Base-by-base conservation (phyloP, 2,113 vertebrate species). In the Desmodus rotundus region DNA sequence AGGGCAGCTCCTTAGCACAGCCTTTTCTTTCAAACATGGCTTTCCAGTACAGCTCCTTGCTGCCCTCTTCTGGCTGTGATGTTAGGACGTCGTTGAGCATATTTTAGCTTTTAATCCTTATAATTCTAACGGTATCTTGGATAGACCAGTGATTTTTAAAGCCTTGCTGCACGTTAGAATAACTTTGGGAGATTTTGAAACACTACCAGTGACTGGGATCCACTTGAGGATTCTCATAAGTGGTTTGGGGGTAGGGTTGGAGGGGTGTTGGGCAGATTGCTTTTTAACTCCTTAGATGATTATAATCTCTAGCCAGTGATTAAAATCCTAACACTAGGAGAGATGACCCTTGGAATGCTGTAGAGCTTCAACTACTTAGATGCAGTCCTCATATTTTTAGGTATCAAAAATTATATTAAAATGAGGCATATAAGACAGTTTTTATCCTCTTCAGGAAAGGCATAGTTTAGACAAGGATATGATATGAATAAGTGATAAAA, bases 11-110 rank as follows among this genome's bases (percentile, higher is more conserved):
- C n/a, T 63, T 54, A 31, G 6, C 50, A 91, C 28, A 24, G 54
- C 87, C 28, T 67, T 89, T 94, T 89, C 94, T 94, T 83, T 41
- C 63, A 5, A 61, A 15, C 41, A 33, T 91, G 84, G 19, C 24
- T 87, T 95, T 97, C 12, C 65, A 94, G n/a, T 85, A 36, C 50
- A 92, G 95, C 36, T 95, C 50, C 88, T 89, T 97, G 93, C 97
- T 97, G 97, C 97, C 97, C 97, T 97, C 97, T 97, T 96, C 95
- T 97, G 97, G 95, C 61, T 56, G 56, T 74, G 73, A 78, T 7
- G 33, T 93, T 85, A 78, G 70, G n/a, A 50, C 68, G 54, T 43
- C 56, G 22, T 28, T 85, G 78, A 95, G 24, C 20, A 41, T 54
- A 70, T 87, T 96, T 94, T 90, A 24, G 15, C 72, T 90, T 94